These are phyloP conservation scores for Zaprionus camerounensis DNA, from an alignment of 1,140 invertebrate genomes.

Conservation along the genomic window DNA sequence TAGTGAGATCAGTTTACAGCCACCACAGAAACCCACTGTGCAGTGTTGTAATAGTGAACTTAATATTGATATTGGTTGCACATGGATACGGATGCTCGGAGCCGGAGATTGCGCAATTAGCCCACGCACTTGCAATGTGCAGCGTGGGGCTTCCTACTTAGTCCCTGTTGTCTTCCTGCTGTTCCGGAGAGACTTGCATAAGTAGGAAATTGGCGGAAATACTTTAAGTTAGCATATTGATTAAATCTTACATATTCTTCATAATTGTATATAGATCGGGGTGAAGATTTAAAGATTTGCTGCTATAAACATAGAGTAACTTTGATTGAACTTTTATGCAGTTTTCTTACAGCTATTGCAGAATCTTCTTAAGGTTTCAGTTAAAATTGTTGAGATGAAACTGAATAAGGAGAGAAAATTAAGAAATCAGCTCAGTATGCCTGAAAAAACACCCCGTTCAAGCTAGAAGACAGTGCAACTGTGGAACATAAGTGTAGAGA, in stretches of 20 bases:
- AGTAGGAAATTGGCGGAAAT: not conserved
- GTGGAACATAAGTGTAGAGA: too few relatives aligned
- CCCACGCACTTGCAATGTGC: conserved; percentile 43
- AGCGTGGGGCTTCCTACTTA: conserved; percentile 35
- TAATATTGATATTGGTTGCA: conserved; percentile 69
- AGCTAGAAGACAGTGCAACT: too few relatives aligned
- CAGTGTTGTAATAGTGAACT: conserved; percentile 73
- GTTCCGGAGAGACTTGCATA: conserved; percentile 16
- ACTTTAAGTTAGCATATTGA: not conserved
- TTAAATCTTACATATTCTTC: not conserved
- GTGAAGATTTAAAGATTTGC: too few relatives aligned
- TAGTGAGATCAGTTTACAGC: conserved; percentile 48
- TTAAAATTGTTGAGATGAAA: too few relatives aligned
- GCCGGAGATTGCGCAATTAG: conserved; percentile 54
- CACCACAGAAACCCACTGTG: conserved; percentile 21
- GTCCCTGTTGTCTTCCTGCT: not conserved
- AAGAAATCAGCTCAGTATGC: too few relatives aligned
- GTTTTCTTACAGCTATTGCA: too few relatives aligned
- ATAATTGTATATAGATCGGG: not conserved
- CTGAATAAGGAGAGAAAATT: too few relatives aligned
- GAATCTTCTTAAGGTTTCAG: too few relatives aligned
- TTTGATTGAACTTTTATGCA: too few relatives aligned
- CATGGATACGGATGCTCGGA: conserved; percentile 41
- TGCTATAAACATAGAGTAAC: too few relatives aligned
- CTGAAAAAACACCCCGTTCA: too few relatives aligned